Evolutionary conservation across 2,888 invertebrate species (phyloP), one percentile per base, ranked within the genome.

Genomic region (Podotricha telesiphe): DNA sequence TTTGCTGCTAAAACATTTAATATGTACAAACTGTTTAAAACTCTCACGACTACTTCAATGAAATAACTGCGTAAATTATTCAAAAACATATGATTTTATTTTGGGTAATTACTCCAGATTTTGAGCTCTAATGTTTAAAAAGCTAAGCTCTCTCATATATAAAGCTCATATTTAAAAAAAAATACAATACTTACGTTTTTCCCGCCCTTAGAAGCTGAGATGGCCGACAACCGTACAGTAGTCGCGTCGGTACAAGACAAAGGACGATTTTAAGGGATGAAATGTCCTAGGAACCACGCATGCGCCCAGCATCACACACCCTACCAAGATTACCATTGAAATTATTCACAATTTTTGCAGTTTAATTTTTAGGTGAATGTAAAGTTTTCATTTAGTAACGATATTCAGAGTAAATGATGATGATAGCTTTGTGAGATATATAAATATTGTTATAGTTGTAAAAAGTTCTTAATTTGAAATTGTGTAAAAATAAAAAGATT

Each of bases 221-320:
- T 40, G 63, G 67, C 56, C 48, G 69, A 71, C 67, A 73, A 65
- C 63, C 61, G 58, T 51, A 42, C 66, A 62, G 51, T 34, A 42
- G 59, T 56, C 70, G 75, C 77, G 76, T 77, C 79, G 73, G 37
- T 34, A 48, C 2, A 77, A 80, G 80, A 89, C 86, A 87, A 89
- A 89, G 88, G 85, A 82, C 77, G 69, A 76, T 79, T 79, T 56
- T 76, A 78, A 70, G 68, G 74, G 73, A 68, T 37, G 73, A 80
- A 81, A 82, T 76, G 78, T 85, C 82, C 81, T 80, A 75, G 53
- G 22, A 45, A 56, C 4, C 67, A 75, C 88, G 89, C 90, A 88
- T 87, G 89, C 89, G 89, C 71, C 70, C 51, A 61, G 40, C 48
- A 51, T 55, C 34, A 68, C 42, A 64, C 56, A 40, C 67, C 72